Percentiles rank a stretch among this genome's conserved stretches.
Evolutionary conservation across 2,113 vertebrate species (phyloP).

Genomic region (Bujurquina vittata): DNA sequence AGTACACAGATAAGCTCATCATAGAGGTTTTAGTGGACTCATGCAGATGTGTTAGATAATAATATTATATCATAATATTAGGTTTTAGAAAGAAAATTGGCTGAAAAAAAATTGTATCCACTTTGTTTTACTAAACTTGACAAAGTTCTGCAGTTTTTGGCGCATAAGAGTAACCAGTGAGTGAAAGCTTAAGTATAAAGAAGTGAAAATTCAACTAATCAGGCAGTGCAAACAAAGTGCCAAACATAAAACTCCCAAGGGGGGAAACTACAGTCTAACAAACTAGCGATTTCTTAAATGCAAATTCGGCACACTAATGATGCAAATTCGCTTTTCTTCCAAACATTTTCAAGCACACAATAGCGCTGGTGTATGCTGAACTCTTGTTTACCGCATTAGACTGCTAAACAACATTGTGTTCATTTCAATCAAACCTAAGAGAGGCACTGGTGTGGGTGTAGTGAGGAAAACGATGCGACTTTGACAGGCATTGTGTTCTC

Average conservation of each 20-base stretch:
- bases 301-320: neutral
- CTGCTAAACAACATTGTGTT: neutral
- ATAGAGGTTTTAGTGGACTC: no score
- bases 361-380: neutral
- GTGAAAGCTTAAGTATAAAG: neutral
- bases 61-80: no score
- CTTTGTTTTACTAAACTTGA: neutral
- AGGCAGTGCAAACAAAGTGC: neutral
- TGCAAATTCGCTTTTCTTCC: neutral
- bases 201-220: neutral
- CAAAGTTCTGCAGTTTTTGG: neutral
- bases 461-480: neutral
- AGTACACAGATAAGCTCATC: no score
- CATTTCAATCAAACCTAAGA: neutral
- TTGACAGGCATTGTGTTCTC: neutral
- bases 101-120: neutral
- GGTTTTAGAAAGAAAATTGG: neutral
- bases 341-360: neutral
- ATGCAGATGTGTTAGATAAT: no score
- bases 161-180: neutral
- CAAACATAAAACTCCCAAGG: neutral
- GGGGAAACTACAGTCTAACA: neutral
- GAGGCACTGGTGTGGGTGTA: neutral
- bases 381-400: neutral
- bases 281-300: neutral